Conservation (phyloP, 2,113 vertebrate genomes). For the Perognathus longimembris region DNA sequence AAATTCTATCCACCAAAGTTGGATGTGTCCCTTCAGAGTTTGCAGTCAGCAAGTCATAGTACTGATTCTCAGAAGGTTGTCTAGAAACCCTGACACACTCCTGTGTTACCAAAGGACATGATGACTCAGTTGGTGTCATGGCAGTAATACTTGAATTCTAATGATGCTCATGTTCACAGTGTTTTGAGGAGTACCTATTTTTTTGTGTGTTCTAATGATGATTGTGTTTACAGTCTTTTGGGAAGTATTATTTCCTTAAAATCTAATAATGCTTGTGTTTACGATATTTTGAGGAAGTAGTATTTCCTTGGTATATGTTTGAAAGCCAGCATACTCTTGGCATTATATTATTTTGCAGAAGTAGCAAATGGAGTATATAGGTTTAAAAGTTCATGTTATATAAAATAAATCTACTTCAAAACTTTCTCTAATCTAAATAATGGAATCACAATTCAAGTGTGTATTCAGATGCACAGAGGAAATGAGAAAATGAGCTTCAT, state of each 20-base stretch:
- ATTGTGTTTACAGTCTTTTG: no score
- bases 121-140: not conserved
- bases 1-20: not conserved
- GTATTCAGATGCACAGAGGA: not conserved
- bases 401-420: slow-evolving; percentile 44
- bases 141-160: not conserved
- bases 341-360: slow-evolving; percentile 21
- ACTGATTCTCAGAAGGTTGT: slow-evolving; percentile 26
- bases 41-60: not conserved
- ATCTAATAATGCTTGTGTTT: no score
- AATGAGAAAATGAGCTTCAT: slow-evolving; percentile 1
- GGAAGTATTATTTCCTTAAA: no score
- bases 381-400: not conserved
- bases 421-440: not conserved
- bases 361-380: not conserved
- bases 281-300: no score
- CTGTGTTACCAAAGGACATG: not conserved
- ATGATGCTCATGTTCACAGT: not conserved
- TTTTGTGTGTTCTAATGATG: no score
- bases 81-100: not conserved
- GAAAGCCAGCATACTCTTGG: not conserved
- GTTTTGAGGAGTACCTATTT: no score
- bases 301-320: slow-evolving; percentile 16
- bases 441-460: not conserved
- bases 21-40: not conserved